Evolutionary conservation across 2,113 vertebrate species (phyloP).

Genomic region (Podiceps cristatus): DNA sequence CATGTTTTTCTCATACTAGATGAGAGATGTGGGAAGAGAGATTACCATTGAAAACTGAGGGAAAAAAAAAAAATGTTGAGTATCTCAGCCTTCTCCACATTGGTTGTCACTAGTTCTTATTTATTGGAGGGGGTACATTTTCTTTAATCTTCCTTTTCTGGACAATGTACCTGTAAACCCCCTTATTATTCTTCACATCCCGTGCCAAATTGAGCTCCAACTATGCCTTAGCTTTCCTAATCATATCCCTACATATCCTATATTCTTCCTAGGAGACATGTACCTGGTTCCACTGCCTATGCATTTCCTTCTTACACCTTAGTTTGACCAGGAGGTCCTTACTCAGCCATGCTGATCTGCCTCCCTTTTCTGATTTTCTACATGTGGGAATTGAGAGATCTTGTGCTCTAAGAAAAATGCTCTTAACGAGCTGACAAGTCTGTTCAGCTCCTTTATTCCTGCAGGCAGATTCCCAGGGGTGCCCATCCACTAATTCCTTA

Average conservation of each 20-base stretch:
- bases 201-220: not conserved
- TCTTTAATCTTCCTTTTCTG: not conserved
- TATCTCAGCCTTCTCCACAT: too few relatives aligned
- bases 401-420: not conserved
- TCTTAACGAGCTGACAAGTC: not conserved
- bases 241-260: not conserved
- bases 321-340: not conserved
- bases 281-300: not conserved
- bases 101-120: too few relatives aligned
- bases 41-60: too few relatives aligned
- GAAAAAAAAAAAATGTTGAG: too few relatives aligned
- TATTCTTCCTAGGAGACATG: not conserved
- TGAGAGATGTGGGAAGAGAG: too few relatives aligned
- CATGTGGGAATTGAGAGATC: not conserved
- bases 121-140: too few relatives aligned
- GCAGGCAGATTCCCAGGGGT: fast-evolving
- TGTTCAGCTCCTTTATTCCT: not conserved
- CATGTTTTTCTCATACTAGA: too few relatives aligned
- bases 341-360: not conserved
- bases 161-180: not conserved
- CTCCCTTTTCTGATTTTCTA: not conserved
- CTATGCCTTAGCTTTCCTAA: not conserved
- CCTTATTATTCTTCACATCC: not conserved
- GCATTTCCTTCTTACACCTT: not conserved
- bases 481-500: not conserved